These are phyloP conservation scores for Acanthis flammea DNA, from an alignment of 2,797 vertebrate species.

Conservation along the genomic window DNA sequence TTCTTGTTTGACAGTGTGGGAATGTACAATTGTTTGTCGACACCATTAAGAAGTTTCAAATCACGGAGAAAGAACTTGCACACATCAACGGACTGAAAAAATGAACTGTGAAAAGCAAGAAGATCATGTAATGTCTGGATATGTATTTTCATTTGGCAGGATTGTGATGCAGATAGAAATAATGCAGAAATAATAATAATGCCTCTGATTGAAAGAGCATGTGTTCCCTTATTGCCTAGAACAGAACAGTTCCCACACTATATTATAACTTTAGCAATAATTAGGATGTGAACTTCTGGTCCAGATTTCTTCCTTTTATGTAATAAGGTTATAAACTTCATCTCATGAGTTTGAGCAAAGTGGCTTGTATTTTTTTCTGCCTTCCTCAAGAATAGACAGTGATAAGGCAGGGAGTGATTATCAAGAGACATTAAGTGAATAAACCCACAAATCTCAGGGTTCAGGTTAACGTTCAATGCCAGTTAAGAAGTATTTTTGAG, in stretches of 20 bases:
- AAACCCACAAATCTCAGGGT: neutral
- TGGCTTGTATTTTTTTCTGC: neutral
- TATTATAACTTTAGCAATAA: neutral
- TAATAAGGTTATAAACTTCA: neutral
- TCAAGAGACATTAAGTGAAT: neutral
- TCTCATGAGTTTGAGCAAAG: neutral
- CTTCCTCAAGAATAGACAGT: neutral
- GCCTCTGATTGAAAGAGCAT: neutral
- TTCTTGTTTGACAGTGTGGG: neutral
- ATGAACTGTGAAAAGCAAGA: slow-evolving; percentile 31
- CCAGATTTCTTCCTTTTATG: neutral
- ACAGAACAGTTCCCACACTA: neutral
- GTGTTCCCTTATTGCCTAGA: neutral
- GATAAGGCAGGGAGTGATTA: neutral
- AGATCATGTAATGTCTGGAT: neutral
- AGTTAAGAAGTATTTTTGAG: neutral
- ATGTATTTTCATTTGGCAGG: neutral
- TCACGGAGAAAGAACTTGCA: neutral
- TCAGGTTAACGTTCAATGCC: neutral
- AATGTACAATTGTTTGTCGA: neutral
- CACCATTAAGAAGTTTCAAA: neutral
- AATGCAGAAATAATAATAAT: neutral
- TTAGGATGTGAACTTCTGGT: neutral
- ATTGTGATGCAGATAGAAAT: neutral
- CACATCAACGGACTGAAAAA: neutral